Conservation (phyloP, 2,888 invertebrate species). For the Xanthia togata region DNA sequence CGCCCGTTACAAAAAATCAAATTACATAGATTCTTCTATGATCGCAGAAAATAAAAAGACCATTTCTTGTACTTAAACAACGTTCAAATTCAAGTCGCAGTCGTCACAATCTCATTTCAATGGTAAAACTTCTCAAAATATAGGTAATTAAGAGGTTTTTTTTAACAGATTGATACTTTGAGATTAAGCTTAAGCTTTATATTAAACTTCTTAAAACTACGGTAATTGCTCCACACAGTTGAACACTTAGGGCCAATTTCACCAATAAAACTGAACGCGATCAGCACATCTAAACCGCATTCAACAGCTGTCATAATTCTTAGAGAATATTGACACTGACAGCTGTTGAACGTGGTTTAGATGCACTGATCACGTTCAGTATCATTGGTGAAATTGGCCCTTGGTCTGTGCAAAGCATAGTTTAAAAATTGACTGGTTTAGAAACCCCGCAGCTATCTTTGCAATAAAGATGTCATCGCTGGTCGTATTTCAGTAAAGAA, state of each 20-base stretch:
- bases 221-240: background rate
- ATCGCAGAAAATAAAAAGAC: background rate
- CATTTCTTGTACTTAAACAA: background rate
- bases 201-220: background rate
- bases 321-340: too few relatives aligned
- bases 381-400: too few relatives aligned
- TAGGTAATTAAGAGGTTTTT: background rate
- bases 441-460: conserved; percentile 12
- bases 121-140: background rate
- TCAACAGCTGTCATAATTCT: too few relatives aligned
- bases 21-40: background rate
- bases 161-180: background rate
- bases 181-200: background rate
- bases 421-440: conserved; percentile 3
- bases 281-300: too few relatives aligned
- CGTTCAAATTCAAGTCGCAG: too few relatives aligned
- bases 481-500: background rate
- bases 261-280: too few relatives aligned
- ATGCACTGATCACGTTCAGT: too few relatives aligned
- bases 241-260: too few relatives aligned
- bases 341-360: too few relatives aligned
- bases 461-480: conserved; percentile 1
- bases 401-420: background rate
- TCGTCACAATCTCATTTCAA: background rate
- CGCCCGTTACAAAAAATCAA: too few relatives aligned